Percentiles rank a stretch among this genome's conserved stretches.
Conservation (phyloP, 2,797 vertebrate species). For the Lepus townsendii region DNA sequence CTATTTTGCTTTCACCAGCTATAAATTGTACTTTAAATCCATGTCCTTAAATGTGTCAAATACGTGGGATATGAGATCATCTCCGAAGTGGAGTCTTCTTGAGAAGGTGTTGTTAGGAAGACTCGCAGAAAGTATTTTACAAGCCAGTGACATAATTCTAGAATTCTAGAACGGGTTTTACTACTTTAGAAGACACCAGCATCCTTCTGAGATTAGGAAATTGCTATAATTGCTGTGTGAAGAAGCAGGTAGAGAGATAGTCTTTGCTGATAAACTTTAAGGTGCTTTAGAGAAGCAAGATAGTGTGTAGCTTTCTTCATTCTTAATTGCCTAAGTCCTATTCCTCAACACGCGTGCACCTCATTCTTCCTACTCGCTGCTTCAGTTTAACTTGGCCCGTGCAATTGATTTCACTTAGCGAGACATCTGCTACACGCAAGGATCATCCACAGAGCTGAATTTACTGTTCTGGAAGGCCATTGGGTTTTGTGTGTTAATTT, state of each 20-base stretch:
- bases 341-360: neutral
- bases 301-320: neutral
- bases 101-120: conserved; percentile 63
- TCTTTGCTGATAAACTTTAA: conserved; percentile 70
- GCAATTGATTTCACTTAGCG: conserved; percentile 53
- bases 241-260: conserved; percentile 53
- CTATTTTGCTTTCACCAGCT: conserved; percentile 61
- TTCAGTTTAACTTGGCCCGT: conserved; percentile 7
- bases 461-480: neutral
- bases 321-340: conserved; percentile 29
- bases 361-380: neutral
- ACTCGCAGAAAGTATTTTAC: conserved; percentile 57
- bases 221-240: conserved; percentile 69
- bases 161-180: conserved; percentile 71
- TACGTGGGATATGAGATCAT: conserved; percentile 45
- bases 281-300: conserved; percentile 51
- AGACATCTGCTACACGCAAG: conserved; percentile 10
- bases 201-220: conserved; percentile 75
- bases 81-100: conserved; percentile 55
- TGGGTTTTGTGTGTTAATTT: neutral
- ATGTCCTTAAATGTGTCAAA: conserved; percentile 68
- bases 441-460: neutral
- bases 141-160: conserved; percentile 62
- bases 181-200: conserved; percentile 56
- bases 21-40: conserved; percentile 69